A percentile compares a stretch with the other conserved stretches of the same genome.
phyloP scores from a whole-genome alignment of 2,797 vertebrate genomes.

The Botia almorhae region DNA sequence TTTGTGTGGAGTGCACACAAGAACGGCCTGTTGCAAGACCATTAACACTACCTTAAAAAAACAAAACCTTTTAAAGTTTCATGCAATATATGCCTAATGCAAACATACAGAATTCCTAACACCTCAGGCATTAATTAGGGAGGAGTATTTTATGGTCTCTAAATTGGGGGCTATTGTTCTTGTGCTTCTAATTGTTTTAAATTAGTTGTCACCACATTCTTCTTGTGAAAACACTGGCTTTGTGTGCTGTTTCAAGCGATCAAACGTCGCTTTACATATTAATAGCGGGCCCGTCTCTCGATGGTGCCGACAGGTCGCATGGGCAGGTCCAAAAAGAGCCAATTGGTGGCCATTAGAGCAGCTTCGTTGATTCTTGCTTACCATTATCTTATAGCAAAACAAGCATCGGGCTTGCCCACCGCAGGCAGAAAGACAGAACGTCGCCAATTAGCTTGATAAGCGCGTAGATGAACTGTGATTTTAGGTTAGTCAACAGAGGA shows the following conservation, averaged over 20 bases:
- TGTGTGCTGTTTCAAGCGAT: slow-evolving; percentile 70
- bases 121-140: slow-evolving; percentile 75
- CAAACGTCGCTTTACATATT: slow-evolving; percentile 76
- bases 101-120: slow-evolving; percentile 72
- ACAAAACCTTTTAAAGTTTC: slow-evolving; percentile 64
- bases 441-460: slow-evolving; percentile 60
- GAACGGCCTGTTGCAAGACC: not conserved
- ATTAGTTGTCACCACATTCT: slow-evolving; percentile 76
- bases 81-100: slow-evolving; percentile 62
- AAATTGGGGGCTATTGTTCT: slow-evolving; percentile 73
- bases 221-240: slow-evolving; percentile 76
- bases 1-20: not conserved
- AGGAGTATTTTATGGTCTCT: slow-evolving; percentile 74
- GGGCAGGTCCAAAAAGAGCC: slow-evolving; percentile 66
- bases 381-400: slow-evolving; percentile 59
- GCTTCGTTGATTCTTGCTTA: slow-evolving; percentile 58
- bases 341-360: slow-evolving; percentile 63
- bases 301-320: slow-evolving; percentile 69
- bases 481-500: slow-evolving; percentile 22
- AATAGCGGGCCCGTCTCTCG: slow-evolving; percentile 66
- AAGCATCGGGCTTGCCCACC: slow-evolving; percentile 43
- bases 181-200: slow-evolving; percentile 79
- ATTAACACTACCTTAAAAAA: slow-evolving; percentile 42
- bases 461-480: slow-evolving; percentile 50
- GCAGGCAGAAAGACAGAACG: slow-evolving; percentile 58